Base-by-base conservation (phyloP, 2,888 invertebrate species). In the Artemia sinica region DNA sequence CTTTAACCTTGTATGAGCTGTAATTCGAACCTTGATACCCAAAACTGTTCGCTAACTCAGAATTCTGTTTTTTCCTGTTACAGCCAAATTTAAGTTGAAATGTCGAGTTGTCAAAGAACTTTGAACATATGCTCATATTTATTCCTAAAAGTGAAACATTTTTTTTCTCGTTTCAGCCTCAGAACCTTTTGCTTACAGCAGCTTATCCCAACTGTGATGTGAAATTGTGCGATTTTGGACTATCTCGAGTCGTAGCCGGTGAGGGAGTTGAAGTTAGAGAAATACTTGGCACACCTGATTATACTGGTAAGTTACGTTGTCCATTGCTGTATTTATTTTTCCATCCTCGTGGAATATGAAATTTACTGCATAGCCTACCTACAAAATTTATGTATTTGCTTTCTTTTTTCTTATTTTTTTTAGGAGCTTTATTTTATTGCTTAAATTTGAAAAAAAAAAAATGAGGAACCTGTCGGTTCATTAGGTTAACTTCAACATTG, bases 211-310 rank as follows among this genome's bases (percentile, higher is more conserved):
- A 86, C 77, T 85, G 85, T 79, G 87, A 89, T 76, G 85, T 93
- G 72, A 88, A 92, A 76, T 84, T 93, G 73, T 93, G 93, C 79
- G 93, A 93, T 82, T 92, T 93, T 77, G 93, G 93, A 72, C 91
- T 93, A 77, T 92, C 94, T 72, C 87, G 94, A 76, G 86, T 89
- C 73, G 88, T 96, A 76, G 87, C 90, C 78, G 75, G 77, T 69
- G 86, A 89, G 71, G 91, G 91, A 69, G 88, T 90, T 73, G 91
- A 94, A 79, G 89, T 95, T 75, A 58, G 71, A 10, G 71, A 71
- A 50, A 71, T 71, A 28, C 65, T 71, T 18, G 71, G 71, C 48
- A 71, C 71, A 14, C 71, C 71, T 18, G 71, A 71, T 41, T 95
- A 95, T 83, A 92, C 94, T 74, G 90, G 88, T 88, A 75, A 84